Conservation (phyloP, 2,797 vertebrate species). For the Champsocephalus gunnari region DNA sequence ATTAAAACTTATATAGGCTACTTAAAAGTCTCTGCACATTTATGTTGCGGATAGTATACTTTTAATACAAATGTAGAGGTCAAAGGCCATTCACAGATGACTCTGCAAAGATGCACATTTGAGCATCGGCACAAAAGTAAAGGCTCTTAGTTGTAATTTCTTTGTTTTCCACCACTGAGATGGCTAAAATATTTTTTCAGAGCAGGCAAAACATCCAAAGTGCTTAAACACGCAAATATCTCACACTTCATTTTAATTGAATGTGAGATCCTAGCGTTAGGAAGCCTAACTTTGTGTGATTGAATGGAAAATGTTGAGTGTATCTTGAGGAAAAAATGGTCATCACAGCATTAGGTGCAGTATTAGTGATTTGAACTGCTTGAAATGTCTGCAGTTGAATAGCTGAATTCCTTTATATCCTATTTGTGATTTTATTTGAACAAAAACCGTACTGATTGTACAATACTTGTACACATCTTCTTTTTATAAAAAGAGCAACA, state of each 20-base stretch:
- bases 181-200: not conserved
- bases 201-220: not conserved
- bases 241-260: conserved; percentile 19
- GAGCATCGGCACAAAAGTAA: not conserved
- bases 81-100: not conserved
- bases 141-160: not conserved
- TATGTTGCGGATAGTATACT: not conserved
- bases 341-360: no score
- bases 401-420: conserved; percentile 3
- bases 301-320: not conserved
- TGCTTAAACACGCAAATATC: not conserved
- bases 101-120: no score
- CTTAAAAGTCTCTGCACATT: not conserved
- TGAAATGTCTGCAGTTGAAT: not conserved
- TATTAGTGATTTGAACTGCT: conserved; percentile 2
- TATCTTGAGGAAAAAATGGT: not conserved
- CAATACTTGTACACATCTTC: not conserved
- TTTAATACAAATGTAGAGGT: not conserved
- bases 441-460: not conserved
- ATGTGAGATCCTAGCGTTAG: not conserved
- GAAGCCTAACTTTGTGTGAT: conserved; percentile 10
- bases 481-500: no score
- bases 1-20: not conserved
- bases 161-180: not conserved
- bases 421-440: not conserved